Evolutionary conservation across 2,797 vertebrate genomes (phyloP), one percentile per base, ranked within the genome.

Genomic region (Sebastolobus altivelis): DNA sequence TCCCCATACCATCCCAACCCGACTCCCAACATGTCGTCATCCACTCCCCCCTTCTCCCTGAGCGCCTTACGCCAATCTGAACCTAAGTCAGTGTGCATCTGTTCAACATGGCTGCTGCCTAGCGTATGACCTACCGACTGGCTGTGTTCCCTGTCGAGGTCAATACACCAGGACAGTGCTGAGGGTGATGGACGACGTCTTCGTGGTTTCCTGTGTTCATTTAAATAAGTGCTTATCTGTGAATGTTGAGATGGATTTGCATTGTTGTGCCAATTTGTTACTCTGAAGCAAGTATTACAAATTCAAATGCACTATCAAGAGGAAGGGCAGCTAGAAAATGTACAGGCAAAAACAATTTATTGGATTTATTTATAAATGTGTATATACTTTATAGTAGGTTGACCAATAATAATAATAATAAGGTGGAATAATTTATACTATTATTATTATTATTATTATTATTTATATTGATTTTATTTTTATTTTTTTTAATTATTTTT

Each of bases 31-130:
- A 91, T 83, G 84, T 81, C 84, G 69, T 85, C 87, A 89, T 84
- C 81, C 55, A 11, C 79, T 40, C 85, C 87, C 73, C 72, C 63
- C 61, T 66, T 80, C 66, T 66, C 77, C 65, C 69, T 75, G 85
- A 92, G 90, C 75, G 84, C 84, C 68, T 90, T 91, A 88, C 65
- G 38, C 82, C 88, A 84, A 86, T 92, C 88, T 89, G 86, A 89
- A 87, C 84, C 86, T 90, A 93, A 94, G 92, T 92, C 92, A 88
- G 70, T 78, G 87, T 92, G 81, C 93, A 95, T 94, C 93, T 95
- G 92, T 93, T 94, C 93, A 93, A 91, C 84, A 90, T 88, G 83
- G 91, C 90, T 74, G 87, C 92, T 81, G 84, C 83, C 85, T 85
- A 86, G 89, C 73, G 67, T 80, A 83, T 87, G 90, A 94, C 92